Base-by-base conservation (phyloP, 2,888 invertebrate species). In the Lasius platythorax region DNA sequence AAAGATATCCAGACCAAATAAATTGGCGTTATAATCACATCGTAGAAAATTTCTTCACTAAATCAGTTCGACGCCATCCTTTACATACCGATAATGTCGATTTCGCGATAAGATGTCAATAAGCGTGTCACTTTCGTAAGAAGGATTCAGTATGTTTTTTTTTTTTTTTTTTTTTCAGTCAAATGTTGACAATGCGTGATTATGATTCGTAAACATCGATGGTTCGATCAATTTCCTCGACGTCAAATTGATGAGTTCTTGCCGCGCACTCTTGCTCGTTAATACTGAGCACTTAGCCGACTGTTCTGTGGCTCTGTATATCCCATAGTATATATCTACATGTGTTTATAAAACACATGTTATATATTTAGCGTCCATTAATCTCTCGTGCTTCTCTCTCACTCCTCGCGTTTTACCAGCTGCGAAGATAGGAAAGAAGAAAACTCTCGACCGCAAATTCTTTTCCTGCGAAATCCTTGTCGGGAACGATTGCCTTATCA, bases 311-410 rank as follows among this genome's bases (percentile, higher is more conserved):
- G 81, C 74, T 84, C 82, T 83, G 87, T 90, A 88, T 88, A 87
- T 83, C 89, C 23, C 72, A 89, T 85, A 88, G n/a, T n/a, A 53
- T 50, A 89, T 87, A 82, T 89, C 85, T 89, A 89, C 91, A 87
- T 87, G 88, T 92, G 90, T 93, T 93, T 93, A 93, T 93, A 91
- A 94, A 93, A 93, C 91, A 92, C 53, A 86, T 91, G 83, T 88
- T 81, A 90, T 94, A 94, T 93, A 93, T 94, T 94, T 94, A 94
- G 94, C 92, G 75, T 85, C 43, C 53, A 81, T 84, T 85, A 76
- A 85, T 84, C 85, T 68, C 30, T 18, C 23, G 33, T 3, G 23
- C 15, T 50, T 79, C 72, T 72, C 61, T 18, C 50, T 37, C 46
- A 1, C 15, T 33, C 50, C 4, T 40, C 30, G 23, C 28, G n/a